phyloP scores from a whole-genome alignment of 2,113 vertebrate species.

The Stegastes partitus region DNA sequence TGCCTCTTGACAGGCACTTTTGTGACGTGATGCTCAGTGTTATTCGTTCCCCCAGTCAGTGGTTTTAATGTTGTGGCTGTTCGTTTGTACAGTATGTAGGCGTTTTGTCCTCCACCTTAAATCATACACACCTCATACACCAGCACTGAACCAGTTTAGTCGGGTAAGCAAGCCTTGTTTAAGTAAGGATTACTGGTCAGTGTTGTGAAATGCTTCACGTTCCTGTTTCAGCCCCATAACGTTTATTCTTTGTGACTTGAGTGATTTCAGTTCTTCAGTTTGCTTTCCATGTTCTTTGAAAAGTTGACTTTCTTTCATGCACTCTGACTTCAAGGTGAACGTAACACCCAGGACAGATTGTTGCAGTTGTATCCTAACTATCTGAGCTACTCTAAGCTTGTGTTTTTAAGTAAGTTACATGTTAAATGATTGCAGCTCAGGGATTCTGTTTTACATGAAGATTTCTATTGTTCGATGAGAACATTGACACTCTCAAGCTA shows the following conservation, averaged over 20 bases:
- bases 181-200: slow-evolving; percentile 28
- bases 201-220: slow-evolving; percentile 9
- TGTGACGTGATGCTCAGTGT: no score
- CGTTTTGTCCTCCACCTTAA: slow-evolving; percentile 24
- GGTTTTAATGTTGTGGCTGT: no score
- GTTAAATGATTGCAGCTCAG: not conserved
- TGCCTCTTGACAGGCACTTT: no score
- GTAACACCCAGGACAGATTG: not conserved
- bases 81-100: slow-evolving; percentile 1
- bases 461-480: slow-evolving; percentile 8
- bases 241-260: slow-evolving; percentile 24
- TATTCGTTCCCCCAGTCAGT: no score
- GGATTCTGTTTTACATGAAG: not conserved
- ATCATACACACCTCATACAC: not conserved
- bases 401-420: not conserved
- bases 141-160: slow-evolving; percentile 37
- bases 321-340: slow-evolving; percentile 29
- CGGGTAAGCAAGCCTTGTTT: slow-evolving; percentile 31
- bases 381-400: not conserved
- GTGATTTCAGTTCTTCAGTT: slow-evolving; percentile 2
- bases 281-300: slow-evolving; percentile 13
- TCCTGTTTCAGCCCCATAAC: not conserved
- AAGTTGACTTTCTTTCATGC: slow-evolving; percentile 20
- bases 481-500: not conserved
- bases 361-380: not conserved